Evolutionary conservation across 2,888 invertebrate species (phyloP).

Genomic region (Entomobrya proxima): DNA sequence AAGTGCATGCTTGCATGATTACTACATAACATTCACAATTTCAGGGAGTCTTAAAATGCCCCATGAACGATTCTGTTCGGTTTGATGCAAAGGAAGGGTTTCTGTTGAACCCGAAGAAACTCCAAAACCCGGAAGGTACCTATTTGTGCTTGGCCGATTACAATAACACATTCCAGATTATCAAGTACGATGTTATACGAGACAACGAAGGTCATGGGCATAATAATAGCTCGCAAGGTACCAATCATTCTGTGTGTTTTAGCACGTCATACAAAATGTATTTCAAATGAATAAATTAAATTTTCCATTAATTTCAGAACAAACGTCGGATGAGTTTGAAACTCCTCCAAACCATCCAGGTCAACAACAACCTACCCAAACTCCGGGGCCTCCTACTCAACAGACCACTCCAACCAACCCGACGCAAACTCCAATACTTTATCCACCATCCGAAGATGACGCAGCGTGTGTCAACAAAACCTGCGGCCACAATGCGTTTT

Average conservation of each 20-base stretch:
- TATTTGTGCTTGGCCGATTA: slow-evolving; percentile 63
- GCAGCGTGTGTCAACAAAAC: background rate
- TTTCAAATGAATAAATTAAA: no score
- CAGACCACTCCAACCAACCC: slow-evolving; percentile 34
- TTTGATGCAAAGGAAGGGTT: slow-evolving; percentile 62
- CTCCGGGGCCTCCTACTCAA: background rate
- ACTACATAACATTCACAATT: background rate
- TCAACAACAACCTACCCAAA: slow-evolving; percentile 5
- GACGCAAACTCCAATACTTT: background rate
- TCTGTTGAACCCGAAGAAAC: background rate
- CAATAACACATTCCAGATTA: slow-evolving; percentile 60
- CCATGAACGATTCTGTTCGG: slow-evolving; percentile 64
- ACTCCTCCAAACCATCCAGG: background rate
- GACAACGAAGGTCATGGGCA: slow-evolving; percentile 8
- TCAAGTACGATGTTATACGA: slow-evolving; percentile 47
- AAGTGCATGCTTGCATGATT: no score
- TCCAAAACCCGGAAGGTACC: slow-evolving; percentile 35
- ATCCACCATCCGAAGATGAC: background rate
- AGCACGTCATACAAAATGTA: no score
- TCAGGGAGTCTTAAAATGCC: slow-evolving; percentile 63
- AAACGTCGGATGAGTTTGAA: slow-evolving; percentile 28
- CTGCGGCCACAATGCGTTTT: slow-evolving; percentile 47
- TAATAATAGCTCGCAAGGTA: slow-evolving; percentile 34
- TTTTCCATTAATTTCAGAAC: background rate
- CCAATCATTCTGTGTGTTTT: background rate